These are phyloP conservation scores for Sicus ferrugineus DNA, from an alignment of 2,888 invertebrate genomes.

Conservation along the genomic window DNA sequence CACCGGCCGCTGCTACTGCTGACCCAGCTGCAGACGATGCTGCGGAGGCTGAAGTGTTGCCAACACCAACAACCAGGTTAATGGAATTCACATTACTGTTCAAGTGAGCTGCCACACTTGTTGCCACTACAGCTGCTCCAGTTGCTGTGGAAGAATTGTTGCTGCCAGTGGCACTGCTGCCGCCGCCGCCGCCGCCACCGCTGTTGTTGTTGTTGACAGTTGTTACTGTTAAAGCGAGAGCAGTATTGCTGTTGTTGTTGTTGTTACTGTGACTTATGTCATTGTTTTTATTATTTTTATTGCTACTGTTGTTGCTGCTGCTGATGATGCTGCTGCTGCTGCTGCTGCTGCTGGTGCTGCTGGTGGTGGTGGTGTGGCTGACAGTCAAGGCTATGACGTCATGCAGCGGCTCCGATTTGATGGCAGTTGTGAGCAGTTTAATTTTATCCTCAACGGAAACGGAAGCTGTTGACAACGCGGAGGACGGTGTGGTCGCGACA, in stretches of 20 bases:
- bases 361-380: constrained; percentile 28
- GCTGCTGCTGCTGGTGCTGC: constrained; percentile 36
- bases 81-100: constrained; percentile 38
- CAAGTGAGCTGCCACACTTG: constrained; percentile 35
- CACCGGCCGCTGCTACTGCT: constrained; percentile 49
- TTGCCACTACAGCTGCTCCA: constrained; percentile 26
- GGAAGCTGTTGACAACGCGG: constrained; percentile 28
- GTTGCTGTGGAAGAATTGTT: constrained; percentile 16
- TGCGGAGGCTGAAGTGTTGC: constrained; percentile 31
- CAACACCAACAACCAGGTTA: constrained; percentile 41
- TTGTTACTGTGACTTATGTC: not conserved
- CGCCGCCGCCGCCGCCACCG: not conserved
- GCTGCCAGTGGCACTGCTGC: not conserved
- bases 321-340: constrained; percentile 27
- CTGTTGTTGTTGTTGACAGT: not conserved
- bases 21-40: too few species aligned
- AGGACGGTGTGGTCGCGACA: constrained; percentile 1
- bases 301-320: constrained; percentile 25
- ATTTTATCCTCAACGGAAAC: constrained; percentile 54
- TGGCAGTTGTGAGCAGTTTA: constrained; percentile 59
- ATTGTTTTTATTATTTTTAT: constrained; percentile 21
- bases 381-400: constrained; percentile 53
- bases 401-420: constrained; percentile 63
- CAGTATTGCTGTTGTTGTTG: constrained; percentile 22
- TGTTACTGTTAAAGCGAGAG: constrained; percentile 14